Conservation (phyloP, 2,888 invertebrate genomes). For the Chalcis sispes region DNA sequence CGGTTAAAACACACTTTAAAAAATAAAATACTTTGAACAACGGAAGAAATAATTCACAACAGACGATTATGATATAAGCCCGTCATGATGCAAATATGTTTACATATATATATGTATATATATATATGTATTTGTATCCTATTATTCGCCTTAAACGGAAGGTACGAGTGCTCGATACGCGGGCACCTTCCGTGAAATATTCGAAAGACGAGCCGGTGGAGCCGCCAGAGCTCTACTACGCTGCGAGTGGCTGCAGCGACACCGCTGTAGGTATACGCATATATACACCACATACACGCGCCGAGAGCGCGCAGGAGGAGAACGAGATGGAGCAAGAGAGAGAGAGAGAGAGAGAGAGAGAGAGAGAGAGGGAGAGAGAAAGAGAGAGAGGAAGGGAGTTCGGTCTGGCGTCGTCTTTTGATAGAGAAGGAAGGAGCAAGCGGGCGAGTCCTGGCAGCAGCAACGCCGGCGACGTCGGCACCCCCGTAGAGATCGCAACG, state of each 20-base stretch:
- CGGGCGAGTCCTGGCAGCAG: conserved; percentile 35
- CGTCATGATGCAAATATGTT: too few species aligned
- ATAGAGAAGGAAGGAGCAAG: neutral
- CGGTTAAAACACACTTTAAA: too few species aligned
- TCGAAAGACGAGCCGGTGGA: conserved; percentile 26
- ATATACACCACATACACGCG: too few species aligned
- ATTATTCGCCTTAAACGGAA: too few species aligned
- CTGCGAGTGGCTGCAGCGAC: conserved; percentile 8
- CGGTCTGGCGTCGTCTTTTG: neutral
- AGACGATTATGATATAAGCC: too few species aligned
- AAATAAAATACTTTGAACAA: too few species aligned
- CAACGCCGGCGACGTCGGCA: conserved; percentile 2
- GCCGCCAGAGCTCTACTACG: neutral
- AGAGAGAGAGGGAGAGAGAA: neutral
- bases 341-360: conserved; percentile 2
- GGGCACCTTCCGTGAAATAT: conserved; percentile 25
- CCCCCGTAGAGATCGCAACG: conserved; percentile 15
- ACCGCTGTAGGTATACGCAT: conserved; percentile 3
- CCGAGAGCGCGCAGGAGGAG: neutral
- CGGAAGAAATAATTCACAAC: too few species aligned
- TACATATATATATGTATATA: too few species aligned
- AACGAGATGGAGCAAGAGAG: neutral
- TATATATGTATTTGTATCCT: too few species aligned
- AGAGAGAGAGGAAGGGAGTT: neutral
- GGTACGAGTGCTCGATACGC: neutral